Base-by-base conservation (phyloP, 2,888 invertebrate species). In the Scaptomyza parva region DNA sequence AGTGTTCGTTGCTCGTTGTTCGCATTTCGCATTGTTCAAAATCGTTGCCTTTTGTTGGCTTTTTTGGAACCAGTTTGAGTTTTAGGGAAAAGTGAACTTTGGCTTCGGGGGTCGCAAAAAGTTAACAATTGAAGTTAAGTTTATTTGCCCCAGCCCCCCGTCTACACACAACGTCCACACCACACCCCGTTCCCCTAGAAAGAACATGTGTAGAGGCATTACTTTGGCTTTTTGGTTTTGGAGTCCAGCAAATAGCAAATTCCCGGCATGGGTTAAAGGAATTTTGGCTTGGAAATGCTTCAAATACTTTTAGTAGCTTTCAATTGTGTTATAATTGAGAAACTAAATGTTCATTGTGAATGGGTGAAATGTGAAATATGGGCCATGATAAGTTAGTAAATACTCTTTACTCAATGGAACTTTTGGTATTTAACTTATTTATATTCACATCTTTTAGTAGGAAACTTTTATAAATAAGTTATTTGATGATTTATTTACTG, bases 71-170 rank as follows among this genome's bases (percentile, higher is more conserved):
- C 71, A 69, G 69, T 37, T 37, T 37, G 3, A 17, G 18, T 30
- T 73, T 74, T 57, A 61, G 62, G 61, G n/a, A n/a, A 18, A 61
- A 70, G 37, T 71, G 71, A 72, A 72, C 71, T 72, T 64, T 45
- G 72, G 72, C 59, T 57, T 66, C 47, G 59, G 72, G 72, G 76
- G 76, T 72, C 72, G 66, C 71, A 30, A 9, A 9, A 37, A 33
- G 39, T 53, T 47, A 76, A 73, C 77, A 73, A 73, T 73, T 76
- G 65, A 76, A 72, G 65, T 73, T 59, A 76, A 73, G 66, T 73
- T 72, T 57, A 76, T 71, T 72, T 73, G 59, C 37, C 61, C 35
- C n/a, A n/a, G n/a, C n/a, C n/a, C n/a, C n/a, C n/a, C n/a, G n/a
- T n/a, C n/a, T n/a, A n/a, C n/a, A n/a, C n/a, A n/a, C n/a, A n/a